A percentile compares a stretch with the other conserved stretches of the same genome.
These are phyloP conservation scores for Chunga burmeisteri DNA, from an alignment of 2,113 vertebrate species.

Conservation along the genomic window DNA sequence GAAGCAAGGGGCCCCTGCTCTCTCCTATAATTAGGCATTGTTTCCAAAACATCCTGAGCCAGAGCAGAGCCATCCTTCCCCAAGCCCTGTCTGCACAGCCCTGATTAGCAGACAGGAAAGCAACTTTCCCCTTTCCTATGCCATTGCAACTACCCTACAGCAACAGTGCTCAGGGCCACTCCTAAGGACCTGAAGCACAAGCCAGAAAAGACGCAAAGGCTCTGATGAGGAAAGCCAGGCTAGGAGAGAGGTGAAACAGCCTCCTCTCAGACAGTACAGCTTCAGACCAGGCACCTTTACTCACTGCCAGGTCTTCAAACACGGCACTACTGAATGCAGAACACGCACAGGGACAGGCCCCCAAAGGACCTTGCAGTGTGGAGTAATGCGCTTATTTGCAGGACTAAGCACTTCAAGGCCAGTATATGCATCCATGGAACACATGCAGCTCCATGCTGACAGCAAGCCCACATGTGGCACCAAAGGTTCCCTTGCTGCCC, in stretches of 20 bases:
- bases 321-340: not conserved
- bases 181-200: not conserved
- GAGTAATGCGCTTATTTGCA: not conserved
- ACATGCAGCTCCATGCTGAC: not conserved
- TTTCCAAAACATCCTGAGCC: constrained; percentile 68
- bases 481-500: not conserved
- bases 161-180: not conserved
- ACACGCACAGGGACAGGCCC: not conserved
- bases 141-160: not conserved
- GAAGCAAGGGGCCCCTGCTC: not conserved
- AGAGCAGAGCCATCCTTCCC: constrained; percentile 68
- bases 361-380: fast-evolving
- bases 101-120: constrained; percentile 68
- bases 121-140: not conserved
- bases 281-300: not conserved
- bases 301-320: not conserved
- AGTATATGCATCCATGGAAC: fast-evolving
- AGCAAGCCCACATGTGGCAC: not conserved
- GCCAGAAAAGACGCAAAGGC: not conserved
- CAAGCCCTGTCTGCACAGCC: not conserved
- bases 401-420: not conserved
- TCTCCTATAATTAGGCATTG: constrained; percentile 59
- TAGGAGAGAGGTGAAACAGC: not conserved
- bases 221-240: not conserved
- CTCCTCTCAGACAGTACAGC: not conserved